These are phyloP conservation scores for Halichondria panicea DNA, from an alignment of 37 sponge, comb jelly and placozoan species.

Conservation along the genomic window DNA sequence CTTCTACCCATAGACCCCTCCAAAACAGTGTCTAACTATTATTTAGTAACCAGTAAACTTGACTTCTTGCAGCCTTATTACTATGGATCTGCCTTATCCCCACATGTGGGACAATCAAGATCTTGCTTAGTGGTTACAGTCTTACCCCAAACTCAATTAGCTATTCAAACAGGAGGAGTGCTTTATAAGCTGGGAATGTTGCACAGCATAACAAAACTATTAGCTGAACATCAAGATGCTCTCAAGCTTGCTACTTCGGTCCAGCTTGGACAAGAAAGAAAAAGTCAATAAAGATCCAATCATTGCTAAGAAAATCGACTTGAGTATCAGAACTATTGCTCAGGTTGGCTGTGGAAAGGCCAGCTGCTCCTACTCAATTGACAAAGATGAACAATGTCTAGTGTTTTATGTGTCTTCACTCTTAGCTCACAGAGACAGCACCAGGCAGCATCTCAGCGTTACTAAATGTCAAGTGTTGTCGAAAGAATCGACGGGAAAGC, in stretches of 20 bases:
- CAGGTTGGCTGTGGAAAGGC: slow-evolving; percentile 31
- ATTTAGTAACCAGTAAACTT: no score
- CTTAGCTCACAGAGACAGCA: slow-evolving; percentile 5
- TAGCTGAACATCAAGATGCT: no score
- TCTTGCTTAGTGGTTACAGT: no score
- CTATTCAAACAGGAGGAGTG: no score
- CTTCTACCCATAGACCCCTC: no score
- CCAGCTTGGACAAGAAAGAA: no score
- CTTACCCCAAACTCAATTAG: no score
- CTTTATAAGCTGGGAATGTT: not conserved
- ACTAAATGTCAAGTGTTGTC: slow-evolving; percentile 18
- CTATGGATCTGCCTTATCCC: no score
- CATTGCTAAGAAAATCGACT: slow-evolving; percentile 8
- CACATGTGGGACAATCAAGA: no score
- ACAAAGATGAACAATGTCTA: slow-evolving; percentile 1
- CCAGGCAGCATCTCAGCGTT: slow-evolving; percentile 33
- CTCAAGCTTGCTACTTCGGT: slow-evolving; percentile 22
- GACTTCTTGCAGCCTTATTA: no score
- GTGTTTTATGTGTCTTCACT: slow-evolving; percentile 38
- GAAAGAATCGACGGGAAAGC: not conserved
- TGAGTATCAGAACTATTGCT: slow-evolving; percentile 16
- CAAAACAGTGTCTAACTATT: no score
- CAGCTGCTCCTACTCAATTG: not conserved
- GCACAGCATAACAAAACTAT: no score
- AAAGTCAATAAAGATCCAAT: not conserved